A percentile compares a stretch with the other conserved stretches of the same genome.
Conservation (phyloP, 2,888 invertebrate genomes). For the Anagyrus pseudococci region DNA sequence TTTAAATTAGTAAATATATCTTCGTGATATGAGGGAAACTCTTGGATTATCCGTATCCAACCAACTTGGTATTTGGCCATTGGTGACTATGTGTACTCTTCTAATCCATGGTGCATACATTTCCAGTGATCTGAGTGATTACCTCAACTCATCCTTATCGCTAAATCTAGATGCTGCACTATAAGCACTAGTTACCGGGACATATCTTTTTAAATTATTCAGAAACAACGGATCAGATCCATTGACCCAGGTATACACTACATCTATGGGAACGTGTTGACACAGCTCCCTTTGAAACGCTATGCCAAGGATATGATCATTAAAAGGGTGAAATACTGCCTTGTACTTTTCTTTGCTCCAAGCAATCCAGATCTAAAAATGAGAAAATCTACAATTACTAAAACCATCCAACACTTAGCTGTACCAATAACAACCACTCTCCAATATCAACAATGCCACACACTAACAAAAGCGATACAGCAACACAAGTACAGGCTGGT, state of each 20-base stretch:
- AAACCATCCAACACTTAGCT: no score
- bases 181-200: slow-evolving; percentile 54
- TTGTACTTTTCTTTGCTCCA: slow-evolving; percentile 68
- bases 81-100: slow-evolving; percentile 80
- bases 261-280: slow-evolving; percentile 73
- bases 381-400: no score
- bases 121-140: slow-evolving; percentile 75
- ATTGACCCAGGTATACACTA: slow-evolving; percentile 87
- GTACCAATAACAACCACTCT: no score
- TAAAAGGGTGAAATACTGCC: slow-evolving; percentile 63
- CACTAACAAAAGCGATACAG: no score
- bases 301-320: slow-evolving; percentile 58
- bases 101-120: slow-evolving; percentile 80
- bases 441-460: no score
- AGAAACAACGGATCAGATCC: slow-evolving; percentile 74
- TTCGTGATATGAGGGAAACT: slow-evolving; percentile 72
- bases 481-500: no score
- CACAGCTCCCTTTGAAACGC: slow-evolving; percentile 60
- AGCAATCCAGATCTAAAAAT: slow-evolving; percentile 63
- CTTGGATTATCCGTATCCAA: slow-evolving; percentile 74
- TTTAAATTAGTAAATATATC: slow-evolving; percentile 68
- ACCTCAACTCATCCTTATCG: slow-evolving; percentile 75
- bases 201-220: slow-evolving; percentile 61
- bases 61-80: slow-evolving; percentile 85
- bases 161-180: slow-evolving; percentile 70